Base-by-base conservation (phyloP, 2,888 invertebrate species). In the Nomada flava region DNA sequence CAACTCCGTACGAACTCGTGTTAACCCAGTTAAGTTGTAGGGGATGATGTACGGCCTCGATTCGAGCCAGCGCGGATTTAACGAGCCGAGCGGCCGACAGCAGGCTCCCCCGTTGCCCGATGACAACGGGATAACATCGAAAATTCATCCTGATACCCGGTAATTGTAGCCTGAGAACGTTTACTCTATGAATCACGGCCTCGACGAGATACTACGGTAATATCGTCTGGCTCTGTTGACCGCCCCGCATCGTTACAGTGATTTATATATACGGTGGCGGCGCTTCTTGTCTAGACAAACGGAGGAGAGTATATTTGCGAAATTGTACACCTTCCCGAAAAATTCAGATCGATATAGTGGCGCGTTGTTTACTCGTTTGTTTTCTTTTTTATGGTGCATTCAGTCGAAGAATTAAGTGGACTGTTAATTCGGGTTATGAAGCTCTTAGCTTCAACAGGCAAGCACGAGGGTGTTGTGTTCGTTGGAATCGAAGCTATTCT, bases 11-110 rank as follows among this genome's bases (percentile, higher is more conserved):
- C 81, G 53, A 72, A 68, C 72, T 76, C 71, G 67, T 63, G 82
- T 79, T 82, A 82, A 84, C 84, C 82, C 67, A 76, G 84, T 84
- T 84, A 84, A 75, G 76, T 83, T 84, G 60, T 55, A 74, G 62
- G 71, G 76, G 76, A 84, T 83, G 84, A 83, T 77, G 76, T 72
- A 80, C 77, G 80, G 64, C 68, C 80, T 67, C 71, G 74, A 72
- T 72, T 83, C 62, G 63, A 57, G 60, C 23, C 65, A 71, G 44
- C 57, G 79, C 74, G 83, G 71, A 77, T 83, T 84, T 83, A 84
- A 84, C 83, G 73, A 83, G 71, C 71, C 76, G 55, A 42, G 11
- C 42, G 52, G n/a, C 57, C 36, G 75, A 67, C 67, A 59, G 20
- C 57, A 20, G 23, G 63, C 60, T n/a, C 52, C 50, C 26, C 55